Conservation (phyloP, 2,113 vertebrate species). For the Coracopsis vasa region DNA sequence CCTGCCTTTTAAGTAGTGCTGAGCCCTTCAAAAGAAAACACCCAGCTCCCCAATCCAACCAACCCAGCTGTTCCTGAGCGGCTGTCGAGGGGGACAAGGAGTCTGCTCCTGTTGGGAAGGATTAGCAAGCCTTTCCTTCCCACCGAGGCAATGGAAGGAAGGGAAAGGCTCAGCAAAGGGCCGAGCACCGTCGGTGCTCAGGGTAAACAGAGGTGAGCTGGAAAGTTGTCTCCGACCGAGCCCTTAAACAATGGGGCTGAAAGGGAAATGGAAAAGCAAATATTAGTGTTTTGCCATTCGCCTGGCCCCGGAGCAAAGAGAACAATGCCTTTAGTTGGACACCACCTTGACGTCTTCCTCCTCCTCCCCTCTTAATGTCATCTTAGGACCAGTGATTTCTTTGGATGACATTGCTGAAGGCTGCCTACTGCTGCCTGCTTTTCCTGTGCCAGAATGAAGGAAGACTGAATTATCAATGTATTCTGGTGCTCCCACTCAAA, state of each 20-base stretch:
- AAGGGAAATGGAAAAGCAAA: conserved; percentile 53
- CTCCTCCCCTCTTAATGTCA: not conserved
- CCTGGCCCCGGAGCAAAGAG: not conserved
- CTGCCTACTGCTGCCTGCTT: not conserved
- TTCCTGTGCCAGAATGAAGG: not conserved
- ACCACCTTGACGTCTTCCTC: not conserved
- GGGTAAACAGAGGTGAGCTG: conserved; percentile 50
- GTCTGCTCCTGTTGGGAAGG: conserved; percentile 5
- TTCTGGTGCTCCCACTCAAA: not conserved
- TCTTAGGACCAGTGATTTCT: not conserved
- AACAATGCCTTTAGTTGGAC: conserved; percentile 5
- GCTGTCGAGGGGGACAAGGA: not conserved
- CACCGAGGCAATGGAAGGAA: not conserved
- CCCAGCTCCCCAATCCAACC: not conserved
- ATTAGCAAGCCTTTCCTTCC: conserved; percentile 26
- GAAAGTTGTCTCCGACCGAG: not conserved
- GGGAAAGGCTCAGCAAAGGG: conserved; percentile 7
- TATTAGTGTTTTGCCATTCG: conserved; percentile 26
- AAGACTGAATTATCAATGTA: not conserved
- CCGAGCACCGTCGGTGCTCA: rapidly evolving
- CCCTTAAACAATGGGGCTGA: conserved; percentile 15
- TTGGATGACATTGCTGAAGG: not conserved
- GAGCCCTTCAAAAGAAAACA: not conserved
- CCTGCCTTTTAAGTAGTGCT: not conserved
- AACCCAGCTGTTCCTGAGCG: not conserved